Conservation (phyloP, 1,140 invertebrate genomes). For the Linepithema humile region DNA sequence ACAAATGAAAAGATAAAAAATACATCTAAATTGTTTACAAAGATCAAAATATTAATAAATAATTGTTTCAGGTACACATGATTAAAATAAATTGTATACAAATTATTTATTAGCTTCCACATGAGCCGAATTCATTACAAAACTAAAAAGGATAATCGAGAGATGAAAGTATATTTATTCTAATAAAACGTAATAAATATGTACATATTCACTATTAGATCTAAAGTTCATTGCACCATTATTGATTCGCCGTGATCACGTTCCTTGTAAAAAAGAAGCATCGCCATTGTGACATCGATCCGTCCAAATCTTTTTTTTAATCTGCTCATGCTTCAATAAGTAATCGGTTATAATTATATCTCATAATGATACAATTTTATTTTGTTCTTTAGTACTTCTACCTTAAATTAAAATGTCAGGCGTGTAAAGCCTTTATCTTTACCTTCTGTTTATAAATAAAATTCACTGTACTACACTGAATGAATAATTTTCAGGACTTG, state of each 20-base stretch:
- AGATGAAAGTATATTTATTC: conserved; percentile 37
- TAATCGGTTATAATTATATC: conserved; percentile 23
- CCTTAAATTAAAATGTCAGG: not conserved
- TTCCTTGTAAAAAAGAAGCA: not conserved
- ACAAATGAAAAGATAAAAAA: conserved; percentile 17
- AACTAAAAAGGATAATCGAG: conserved; percentile 8
- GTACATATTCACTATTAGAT: conserved; percentile 32
- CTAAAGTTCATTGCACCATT: not conserved
- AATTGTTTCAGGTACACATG: conserved; percentile 11
- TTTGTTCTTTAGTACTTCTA: not conserved
- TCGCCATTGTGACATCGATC: not conserved
- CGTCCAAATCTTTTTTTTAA: not conserved
- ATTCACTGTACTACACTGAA: not conserved
- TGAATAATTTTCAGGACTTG: not conserved
- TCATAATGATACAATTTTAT: conserved; percentile 1
- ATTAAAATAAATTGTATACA: conserved; percentile 12
- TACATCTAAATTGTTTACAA: conserved; percentile 31
- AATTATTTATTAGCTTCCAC: conserved; percentile 40
- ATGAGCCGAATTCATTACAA: conserved; percentile 28
- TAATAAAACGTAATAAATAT: conserved; percentile 38
- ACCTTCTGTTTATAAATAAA: not conserved
- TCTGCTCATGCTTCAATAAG: no score
- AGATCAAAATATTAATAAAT: conserved; percentile 17
- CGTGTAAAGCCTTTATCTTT: not conserved
- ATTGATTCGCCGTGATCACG: not conserved